Evolutionary conservation across 2,888 invertebrate genomes (phyloP).

Genomic region (Lepidocyrtoides sp.): DNA sequence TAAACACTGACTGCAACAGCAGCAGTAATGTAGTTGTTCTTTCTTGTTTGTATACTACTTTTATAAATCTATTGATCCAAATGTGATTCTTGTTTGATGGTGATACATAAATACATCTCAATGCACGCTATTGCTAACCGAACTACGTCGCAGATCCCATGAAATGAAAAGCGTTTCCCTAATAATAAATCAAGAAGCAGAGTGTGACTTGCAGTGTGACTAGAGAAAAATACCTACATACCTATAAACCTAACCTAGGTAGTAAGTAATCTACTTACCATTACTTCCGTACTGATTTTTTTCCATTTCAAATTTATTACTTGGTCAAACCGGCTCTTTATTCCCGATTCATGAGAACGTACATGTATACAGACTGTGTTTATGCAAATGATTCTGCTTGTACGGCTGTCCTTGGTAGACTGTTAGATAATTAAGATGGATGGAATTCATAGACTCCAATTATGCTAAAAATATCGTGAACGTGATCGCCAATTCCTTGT

Average conservation of each 20-base stretch:
- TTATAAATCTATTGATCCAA: slow-evolving; percentile 35
- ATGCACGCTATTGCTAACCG: not conserved
- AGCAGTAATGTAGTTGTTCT: not conserved
- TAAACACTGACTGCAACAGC: not conserved
- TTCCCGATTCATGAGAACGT: not conserved
- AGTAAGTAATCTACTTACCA: slow-evolving; percentile 51
- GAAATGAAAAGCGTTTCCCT: slow-evolving; percentile 67
- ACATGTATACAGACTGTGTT: slow-evolving; percentile 25
- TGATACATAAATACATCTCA: slow-evolving; percentile 33
- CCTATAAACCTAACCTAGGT: not conserved
- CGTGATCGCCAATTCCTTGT: too few relatives aligned
- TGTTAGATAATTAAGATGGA: too few relatives aligned
- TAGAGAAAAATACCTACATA: slow-evolving; percentile 50
- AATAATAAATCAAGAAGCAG: slow-evolving; percentile 78
- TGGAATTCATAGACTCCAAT: too few relatives aligned
- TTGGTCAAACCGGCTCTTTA: slow-evolving; percentile 49
- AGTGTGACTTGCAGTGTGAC: slow-evolving; percentile 59
- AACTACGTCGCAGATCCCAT: slow-evolving; percentile 59
- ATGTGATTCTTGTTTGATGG: slow-evolving; percentile 40
- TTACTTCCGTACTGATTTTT: slow-evolving; percentile 73
- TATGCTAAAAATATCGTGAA: too few relatives aligned
- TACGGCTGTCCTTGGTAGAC: not conserved
- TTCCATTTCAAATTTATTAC: slow-evolving; percentile 77
- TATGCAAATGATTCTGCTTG: not conserved
- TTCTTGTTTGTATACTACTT: slow-evolving; percentile 47